Percentiles rank a stretch among this genome's conserved stretches.
Evolutionary conservation across 1,140 invertebrate genomes (phyloP).

Genomic region (Apolygus lucorum): DNA sequence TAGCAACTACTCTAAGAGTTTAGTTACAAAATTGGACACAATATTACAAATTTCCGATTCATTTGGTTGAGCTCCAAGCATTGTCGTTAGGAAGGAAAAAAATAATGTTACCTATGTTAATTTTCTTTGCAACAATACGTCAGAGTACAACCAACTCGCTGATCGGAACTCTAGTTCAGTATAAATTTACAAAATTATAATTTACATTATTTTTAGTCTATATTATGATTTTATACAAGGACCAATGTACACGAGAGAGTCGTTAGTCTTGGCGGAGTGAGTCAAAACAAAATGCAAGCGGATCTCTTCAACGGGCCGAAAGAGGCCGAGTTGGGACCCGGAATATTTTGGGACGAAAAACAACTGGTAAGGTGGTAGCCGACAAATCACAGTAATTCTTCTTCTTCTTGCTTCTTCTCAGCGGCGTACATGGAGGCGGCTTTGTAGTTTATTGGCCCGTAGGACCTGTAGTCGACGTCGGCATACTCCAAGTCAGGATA

Average conservation of each 20-base stretch:
- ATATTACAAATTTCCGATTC: background rate
- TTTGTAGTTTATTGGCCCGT: conserved; percentile 85
- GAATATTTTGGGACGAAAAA: too few relatives aligned
- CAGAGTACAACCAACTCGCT: background rate
- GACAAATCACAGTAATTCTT: conserved; percentile 31
- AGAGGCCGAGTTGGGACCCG: too few relatives aligned
- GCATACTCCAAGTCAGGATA: conserved; percentile 75
- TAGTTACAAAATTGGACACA: background rate
- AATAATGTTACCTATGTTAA: background rate
- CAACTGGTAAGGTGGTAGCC: too few relatives aligned
- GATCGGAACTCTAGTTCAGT: background rate
- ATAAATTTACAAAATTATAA: background rate
- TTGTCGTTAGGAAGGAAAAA: background rate
- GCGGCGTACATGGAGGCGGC: conserved; percentile 57
- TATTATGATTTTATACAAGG: background rate
- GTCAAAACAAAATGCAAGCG: too few relatives aligned
- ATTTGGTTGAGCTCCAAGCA: background rate
- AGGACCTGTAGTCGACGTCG: conserved; percentile 76
- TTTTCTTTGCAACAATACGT: background rate
- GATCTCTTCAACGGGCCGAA: too few relatives aligned
- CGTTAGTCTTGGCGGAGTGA: background rate
- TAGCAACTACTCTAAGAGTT: background rate
- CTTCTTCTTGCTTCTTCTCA: conserved; percentile 23
- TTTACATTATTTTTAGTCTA: background rate
- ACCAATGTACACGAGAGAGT: background rate